A percentile compares a stretch with the other conserved stretches of the same genome.
Evolutionary conservation across 2,797 vertebrate species (phyloP).

Genomic region (Adelosebastes latens): DNA sequence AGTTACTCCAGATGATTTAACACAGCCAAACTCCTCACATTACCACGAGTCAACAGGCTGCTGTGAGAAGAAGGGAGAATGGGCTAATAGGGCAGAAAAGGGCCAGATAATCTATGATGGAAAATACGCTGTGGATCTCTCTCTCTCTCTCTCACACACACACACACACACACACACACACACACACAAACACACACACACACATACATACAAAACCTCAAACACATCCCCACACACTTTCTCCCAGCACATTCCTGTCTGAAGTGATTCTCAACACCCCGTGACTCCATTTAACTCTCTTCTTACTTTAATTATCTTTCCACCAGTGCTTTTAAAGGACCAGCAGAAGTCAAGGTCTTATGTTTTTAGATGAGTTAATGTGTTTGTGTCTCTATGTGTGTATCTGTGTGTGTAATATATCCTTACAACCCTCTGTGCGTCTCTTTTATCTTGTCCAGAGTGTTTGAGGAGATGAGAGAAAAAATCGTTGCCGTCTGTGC

Average conservation of each 20-base stretch:
- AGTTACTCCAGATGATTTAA: constrained; percentile 74
- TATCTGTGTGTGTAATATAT: neutral
- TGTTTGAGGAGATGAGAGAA: constrained; percentile 44
- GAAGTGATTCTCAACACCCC: constrained; percentile 22
- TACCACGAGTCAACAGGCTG: constrained; percentile 73
- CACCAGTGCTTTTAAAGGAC: constrained; percentile 51
- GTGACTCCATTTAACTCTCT: constrained; percentile 21
- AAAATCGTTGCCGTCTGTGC: constrained; percentile 20
- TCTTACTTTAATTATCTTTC: constrained; percentile 29
- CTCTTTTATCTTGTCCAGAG: constrained; percentile 43
- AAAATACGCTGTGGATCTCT: neutral
- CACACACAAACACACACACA: too few species aligned
- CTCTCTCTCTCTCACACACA: neutral
- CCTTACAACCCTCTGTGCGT: constrained; percentile 12
- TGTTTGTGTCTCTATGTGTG: neutral
- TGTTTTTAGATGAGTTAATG: constrained; percentile 48
- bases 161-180: neutral
- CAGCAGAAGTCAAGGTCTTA: constrained; percentile 58
- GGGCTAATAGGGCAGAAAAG: constrained; percentile 53
- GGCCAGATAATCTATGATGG: constrained; percentile 36
- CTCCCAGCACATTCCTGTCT: constrained; percentile 11
- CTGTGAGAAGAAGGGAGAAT: constrained; percentile 37
- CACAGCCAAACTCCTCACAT: constrained; percentile 74
- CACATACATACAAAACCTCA: neutral
- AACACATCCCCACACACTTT: neutral